Evolutionary conservation across 2,797 vertebrate species (phyloP).

Genomic region (Morelia viridis): DNA sequence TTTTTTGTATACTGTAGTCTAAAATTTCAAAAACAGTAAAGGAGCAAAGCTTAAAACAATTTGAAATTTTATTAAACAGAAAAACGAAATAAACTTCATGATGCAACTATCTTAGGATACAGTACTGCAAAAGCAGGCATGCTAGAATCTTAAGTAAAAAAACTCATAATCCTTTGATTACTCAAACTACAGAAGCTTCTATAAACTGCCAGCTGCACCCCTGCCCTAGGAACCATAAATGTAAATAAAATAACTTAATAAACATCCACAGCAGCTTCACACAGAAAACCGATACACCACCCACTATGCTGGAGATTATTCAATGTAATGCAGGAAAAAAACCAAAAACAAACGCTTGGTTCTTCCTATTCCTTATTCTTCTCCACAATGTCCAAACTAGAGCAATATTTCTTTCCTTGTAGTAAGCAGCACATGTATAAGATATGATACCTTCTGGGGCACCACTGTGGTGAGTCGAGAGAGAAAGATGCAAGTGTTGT

Average conservation of each 20-base stretch:
- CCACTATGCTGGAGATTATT: neutral
- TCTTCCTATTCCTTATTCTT: neutral
- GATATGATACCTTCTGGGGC: neutral
- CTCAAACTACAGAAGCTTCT: neutral
- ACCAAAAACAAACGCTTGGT: neutral
- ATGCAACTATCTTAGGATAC: neutral
- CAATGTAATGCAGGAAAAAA: neutral
- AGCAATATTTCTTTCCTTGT: neutral
- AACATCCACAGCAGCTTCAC: neutral
- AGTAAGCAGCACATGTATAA: neutral
- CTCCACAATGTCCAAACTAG: neutral
- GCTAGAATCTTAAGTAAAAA: neutral
- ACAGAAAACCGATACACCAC: neutral
- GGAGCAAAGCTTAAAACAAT: conserved; percentile 34
- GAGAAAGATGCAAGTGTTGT: neutral
- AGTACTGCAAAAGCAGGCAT: neutral
- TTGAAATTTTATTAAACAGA: conserved; percentile 35
- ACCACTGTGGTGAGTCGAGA: neutral
- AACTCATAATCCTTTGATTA: neutral
- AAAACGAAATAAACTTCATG: neutral
- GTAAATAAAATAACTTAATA: neutral
- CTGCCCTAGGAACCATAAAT: neutral
- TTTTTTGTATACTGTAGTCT: conserved; percentile 23
- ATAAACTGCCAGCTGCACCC: neutral
- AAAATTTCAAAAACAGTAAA: conserved; percentile 23